Percentiles rank a stretch among this genome's conserved stretches.
Conservation (phyloP, 2,888 invertebrate genomes). For the Chrysolina haemoptera region DNA sequence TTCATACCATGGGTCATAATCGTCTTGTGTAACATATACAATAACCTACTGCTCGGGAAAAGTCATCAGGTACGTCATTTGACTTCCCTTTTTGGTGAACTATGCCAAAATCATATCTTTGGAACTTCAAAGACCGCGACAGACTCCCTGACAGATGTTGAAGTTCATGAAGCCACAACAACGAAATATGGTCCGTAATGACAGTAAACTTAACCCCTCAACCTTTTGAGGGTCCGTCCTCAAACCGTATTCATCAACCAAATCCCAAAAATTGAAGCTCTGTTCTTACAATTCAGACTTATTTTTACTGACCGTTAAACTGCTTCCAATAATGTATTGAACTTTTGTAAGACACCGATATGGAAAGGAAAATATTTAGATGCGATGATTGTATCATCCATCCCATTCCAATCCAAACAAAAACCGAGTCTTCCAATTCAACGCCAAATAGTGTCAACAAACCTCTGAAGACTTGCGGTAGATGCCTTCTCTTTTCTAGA, state of each 20-base stretch:
- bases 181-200: conserved; percentile 23
- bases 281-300: conserved; percentile 42
- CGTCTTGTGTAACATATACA: too few relatives aligned
- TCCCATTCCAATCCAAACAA: conserved; percentile 43
- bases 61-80: too few relatives aligned
- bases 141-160: too few relatives aligned
- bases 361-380: conserved; percentile 46
- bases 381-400: conserved; percentile 52
- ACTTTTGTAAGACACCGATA: conserved; percentile 40
- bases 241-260: conserved; percentile 42
- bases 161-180: too few relatives aligned
- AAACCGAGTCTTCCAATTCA: conserved; percentile 5
- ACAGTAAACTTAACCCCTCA: conserved; percentile 37
- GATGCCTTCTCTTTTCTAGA: background rate
- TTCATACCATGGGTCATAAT: too few relatives aligned
- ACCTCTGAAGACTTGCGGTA: conserved; percentile 13
- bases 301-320: conserved; percentile 47
- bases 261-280: conserved; percentile 46
- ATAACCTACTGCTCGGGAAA: too few relatives aligned
- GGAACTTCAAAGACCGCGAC: conserved; percentile 1
- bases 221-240: conserved; percentile 42
- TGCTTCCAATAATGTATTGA: conserved; percentile 39
- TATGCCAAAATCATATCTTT: too few relatives aligned
- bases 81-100: too few relatives aligned
- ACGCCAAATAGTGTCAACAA: conserved; percentile 2